phyloP scores from a whole-genome alignment of 2,888 invertebrate genomes.

The Heliconius ismenius region DNA sequence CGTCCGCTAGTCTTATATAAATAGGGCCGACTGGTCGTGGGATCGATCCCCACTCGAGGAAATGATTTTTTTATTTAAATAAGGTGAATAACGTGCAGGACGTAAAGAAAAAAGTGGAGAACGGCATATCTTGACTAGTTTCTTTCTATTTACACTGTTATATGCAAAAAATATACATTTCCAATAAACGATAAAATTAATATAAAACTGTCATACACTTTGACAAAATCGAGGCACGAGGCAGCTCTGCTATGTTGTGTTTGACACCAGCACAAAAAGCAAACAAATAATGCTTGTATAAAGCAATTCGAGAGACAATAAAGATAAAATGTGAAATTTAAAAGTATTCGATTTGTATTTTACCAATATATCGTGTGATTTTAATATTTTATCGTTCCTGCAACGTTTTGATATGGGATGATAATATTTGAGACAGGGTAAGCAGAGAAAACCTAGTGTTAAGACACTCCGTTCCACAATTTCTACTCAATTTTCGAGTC shows the following conservation, averaged over 20 bases:
- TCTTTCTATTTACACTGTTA: no score
- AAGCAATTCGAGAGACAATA: neutral
- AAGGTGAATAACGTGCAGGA: no score
- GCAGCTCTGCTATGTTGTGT: neutral
- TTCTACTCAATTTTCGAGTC: neutral
- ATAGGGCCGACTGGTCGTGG: no score
- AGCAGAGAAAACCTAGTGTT: neutral
- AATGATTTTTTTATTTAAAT: no score
- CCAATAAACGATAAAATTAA: neutral
- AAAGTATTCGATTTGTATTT: neutral
- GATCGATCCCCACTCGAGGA: no score
- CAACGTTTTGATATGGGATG: neutral
- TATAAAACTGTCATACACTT: neutral
- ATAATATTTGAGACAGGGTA: neutral
- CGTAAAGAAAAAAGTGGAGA: no score
- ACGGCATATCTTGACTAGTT: no score
- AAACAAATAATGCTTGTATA: neutral
- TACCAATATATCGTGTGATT: neutral
- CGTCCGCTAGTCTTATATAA: no score
- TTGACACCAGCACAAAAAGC: neutral
- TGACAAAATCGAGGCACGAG: neutral
- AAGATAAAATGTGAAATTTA: neutral
- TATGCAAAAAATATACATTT: neutral
- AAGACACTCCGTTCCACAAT: neutral
- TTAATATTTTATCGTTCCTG: neutral